Percentiles rank a stretch among this genome's conserved stretches.
phyloP scores from a whole-genome alignment of 2,888 invertebrate species.

The Calameuta filiformis region DNA sequence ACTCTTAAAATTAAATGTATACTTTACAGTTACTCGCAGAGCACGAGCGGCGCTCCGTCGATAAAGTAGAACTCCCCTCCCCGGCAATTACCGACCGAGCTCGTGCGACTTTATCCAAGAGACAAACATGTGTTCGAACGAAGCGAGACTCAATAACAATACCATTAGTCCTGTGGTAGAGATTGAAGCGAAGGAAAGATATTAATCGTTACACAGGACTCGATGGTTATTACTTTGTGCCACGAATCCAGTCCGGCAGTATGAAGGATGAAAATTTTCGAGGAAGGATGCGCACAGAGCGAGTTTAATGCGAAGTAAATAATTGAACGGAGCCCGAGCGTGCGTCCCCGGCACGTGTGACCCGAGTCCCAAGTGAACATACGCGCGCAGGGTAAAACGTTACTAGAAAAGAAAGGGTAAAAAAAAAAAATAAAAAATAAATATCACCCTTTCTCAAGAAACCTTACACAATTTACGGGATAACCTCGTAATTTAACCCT shows the following conservation, averaged over 20 bases:
- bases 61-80: not conserved
- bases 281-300: not conserved
- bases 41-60: not conserved
- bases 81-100: not conserved
- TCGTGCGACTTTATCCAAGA: not conserved
- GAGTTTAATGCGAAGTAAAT: conserved; percentile 33
- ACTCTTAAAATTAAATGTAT: not conserved
- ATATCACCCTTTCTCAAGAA: not conserved
- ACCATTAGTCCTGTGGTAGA: not conserved
- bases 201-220: not conserved
- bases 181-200: not conserved
- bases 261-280: not conserved
- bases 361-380: not conserved
- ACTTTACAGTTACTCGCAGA: not conserved
- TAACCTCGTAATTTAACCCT: not conserved
- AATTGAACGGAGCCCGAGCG: conserved; percentile 25
- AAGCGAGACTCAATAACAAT: not conserved
- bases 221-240: not conserved
- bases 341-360: not conserved
- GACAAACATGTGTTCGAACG: not conserved
- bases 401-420: not conserved
- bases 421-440: not conserved
- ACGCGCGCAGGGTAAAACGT: not conserved
- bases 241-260: not conserved
- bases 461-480: not conserved